Evolutionary conservation across 2,797 vertebrate species (phyloP).

Genomic region (Sternarchorhynchus goeldii): DNA sequence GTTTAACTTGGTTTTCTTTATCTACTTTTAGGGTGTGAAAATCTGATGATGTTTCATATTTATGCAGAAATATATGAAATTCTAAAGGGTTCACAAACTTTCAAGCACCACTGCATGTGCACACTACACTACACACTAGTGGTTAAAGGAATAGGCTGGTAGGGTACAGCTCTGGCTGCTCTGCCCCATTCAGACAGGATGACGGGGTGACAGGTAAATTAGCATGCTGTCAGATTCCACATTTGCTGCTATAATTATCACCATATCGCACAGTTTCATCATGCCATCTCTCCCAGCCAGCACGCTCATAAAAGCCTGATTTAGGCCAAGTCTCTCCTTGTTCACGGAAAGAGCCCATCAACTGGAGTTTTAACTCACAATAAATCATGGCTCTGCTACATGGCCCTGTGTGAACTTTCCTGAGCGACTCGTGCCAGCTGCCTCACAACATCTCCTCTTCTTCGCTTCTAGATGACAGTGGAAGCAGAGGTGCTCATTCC

Average conservation of each 20-base stretch:
- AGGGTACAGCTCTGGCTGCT: neutral
- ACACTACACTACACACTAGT: neutral
- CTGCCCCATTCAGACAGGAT: neutral
- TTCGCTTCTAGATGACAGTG: too few relatives aligned
- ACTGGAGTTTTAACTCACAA: constrained; percentile 47
- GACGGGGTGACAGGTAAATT: constrained; percentile 53
- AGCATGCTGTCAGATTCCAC: constrained; percentile 44
- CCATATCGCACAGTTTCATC: constrained; percentile 54
- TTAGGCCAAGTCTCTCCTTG: constrained; percentile 56
- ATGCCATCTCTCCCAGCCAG: constrained; percentile 39
- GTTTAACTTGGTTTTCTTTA: too few relatives aligned
- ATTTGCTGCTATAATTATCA: constrained; percentile 49
- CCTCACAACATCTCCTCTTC: neutral
- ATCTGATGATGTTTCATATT: too few relatives aligned
- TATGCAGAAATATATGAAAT: too few relatives aligned
- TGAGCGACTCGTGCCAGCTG: neutral
- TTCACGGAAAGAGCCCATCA: constrained; percentile 64
- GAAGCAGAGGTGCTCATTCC: too few relatives aligned
- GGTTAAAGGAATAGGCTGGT: neutral
- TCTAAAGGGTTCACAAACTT: too few relatives aligned
- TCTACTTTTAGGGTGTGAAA: too few relatives aligned
- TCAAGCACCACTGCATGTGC: too few relatives aligned
- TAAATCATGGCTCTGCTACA: constrained; percentile 51
- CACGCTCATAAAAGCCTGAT: constrained; percentile 52
- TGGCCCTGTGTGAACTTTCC: constrained; percentile 15